Percentiles rank a stretch among this genome's conserved stretches.
Evolutionary conservation across 1,140 invertebrate species (phyloP).

Genomic region (Cyclargus thomasi): DNA sequence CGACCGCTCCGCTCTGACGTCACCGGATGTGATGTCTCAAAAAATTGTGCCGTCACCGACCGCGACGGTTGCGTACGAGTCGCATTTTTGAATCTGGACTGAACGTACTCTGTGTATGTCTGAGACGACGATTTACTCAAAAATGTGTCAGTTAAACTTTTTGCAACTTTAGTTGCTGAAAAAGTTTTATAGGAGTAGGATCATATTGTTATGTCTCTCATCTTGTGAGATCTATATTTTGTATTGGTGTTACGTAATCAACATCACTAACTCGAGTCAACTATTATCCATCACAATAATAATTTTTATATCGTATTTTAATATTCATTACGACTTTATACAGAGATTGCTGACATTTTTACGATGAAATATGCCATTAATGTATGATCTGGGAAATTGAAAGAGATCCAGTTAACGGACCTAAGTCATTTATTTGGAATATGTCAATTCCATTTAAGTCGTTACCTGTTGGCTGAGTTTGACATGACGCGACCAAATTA

Average conservation of each 20-base stretch:
- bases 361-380: constrained; percentile 5
- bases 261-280: not conserved
- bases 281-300: not conserved
- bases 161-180: not conserved
- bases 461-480: no score
- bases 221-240: not conserved
- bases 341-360: constrained; percentile 12
- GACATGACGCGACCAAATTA: no score
- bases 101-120: not conserved
- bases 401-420: no score
- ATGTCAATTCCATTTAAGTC: no score
- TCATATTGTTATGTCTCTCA: not conserved
- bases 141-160: not conserved
- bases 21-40: not conserved
- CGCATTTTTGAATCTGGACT: constrained; percentile 34
- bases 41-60: not conserved
- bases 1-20: constrained; percentile 17
- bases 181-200: not conserved
- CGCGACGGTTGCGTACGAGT: constrained; percentile 34
- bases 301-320: not conserved
- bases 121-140: not conserved
- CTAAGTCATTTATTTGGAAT: no score
- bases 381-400: no score
- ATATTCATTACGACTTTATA: no score
- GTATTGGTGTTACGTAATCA: not conserved